phyloP scores from a whole-genome alignment of 1,140 invertebrate species.

The Diplogasteroides magnus region DNA sequence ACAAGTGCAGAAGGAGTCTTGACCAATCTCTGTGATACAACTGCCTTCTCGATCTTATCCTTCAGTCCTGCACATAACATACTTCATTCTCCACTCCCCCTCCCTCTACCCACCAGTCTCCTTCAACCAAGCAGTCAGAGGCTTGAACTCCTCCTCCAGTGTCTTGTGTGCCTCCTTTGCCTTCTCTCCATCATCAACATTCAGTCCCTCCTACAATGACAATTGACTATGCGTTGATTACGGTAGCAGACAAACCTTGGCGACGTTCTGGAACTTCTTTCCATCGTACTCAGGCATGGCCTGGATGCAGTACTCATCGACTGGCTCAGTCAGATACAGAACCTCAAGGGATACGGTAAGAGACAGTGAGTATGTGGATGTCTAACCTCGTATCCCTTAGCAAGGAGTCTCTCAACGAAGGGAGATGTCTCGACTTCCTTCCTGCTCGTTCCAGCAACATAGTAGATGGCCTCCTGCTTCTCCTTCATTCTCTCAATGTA shows the following conservation, averaged over 20 bases:
- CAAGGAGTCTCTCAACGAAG: constrained; percentile 86
- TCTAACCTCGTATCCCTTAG: constrained; percentile 93
- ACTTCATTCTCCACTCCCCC: constrained; percentile 2
- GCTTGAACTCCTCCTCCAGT: constrained; percentile 76
- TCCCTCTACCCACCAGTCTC: constrained; percentile 63
- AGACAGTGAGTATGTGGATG: no score
- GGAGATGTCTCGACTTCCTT: constrained; percentile 87
- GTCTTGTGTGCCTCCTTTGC: constrained; percentile 76
- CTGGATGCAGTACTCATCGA: constrained; percentile 96
- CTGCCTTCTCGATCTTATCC: constrained; percentile 68
- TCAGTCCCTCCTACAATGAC: constrained; percentile 72
- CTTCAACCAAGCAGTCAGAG: constrained; percentile 81
- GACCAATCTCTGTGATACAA: constrained; percentile 80
- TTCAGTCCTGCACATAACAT: constrained; percentile 3
- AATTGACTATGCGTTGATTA: no score
- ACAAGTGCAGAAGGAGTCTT: constrained; percentile 91
- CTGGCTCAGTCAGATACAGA: constrained; percentile 86
- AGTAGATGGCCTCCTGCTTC: constrained; percentile 93
- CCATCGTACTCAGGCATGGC: constrained; percentile 96
- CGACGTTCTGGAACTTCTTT: constrained; percentile 97
- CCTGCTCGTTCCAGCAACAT: constrained; percentile 80
- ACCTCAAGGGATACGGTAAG: no score
- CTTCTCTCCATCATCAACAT: constrained; percentile 71
- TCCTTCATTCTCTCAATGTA: constrained; percentile 94
- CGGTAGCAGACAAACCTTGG: constrained; percentile 70